Conservation (phyloP, 2,113 vertebrate species). For the Vicugna pacos region DNA sequence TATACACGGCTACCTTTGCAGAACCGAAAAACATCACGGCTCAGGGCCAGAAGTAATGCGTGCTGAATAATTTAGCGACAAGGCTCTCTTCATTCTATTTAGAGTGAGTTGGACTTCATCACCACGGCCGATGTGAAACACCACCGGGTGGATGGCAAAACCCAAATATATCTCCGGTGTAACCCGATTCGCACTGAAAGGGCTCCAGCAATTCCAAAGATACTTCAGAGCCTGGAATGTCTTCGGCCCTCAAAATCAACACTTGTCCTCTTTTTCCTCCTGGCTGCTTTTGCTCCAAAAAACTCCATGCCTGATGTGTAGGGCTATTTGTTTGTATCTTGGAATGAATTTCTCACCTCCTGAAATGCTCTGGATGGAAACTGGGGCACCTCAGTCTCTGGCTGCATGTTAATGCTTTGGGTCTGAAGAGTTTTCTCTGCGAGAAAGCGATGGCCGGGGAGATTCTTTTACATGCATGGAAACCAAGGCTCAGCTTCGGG, state of each 20-base stretch:
- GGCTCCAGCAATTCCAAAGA: not conserved
- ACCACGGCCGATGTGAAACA: slow-evolving; percentile 75
- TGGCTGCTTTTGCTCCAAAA: not conserved
- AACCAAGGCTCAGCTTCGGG: not conserved
- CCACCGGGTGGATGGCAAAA: slow-evolving; percentile 59
- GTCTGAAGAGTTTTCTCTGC: not conserved
- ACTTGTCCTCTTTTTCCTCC: not conserved
- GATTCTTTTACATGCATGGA: not conserved
- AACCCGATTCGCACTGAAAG: slow-evolving; percentile 53
- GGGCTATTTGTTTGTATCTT: not conserved
- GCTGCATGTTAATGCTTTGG: not conserved
- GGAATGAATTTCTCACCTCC: not conserved
- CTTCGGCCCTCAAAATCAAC: not conserved
- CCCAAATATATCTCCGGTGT: slow-evolving; percentile 76
- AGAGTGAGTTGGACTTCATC: slow-evolving; percentile 82
- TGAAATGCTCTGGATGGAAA: not conserved
- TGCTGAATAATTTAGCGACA: slow-evolving; percentile 88
- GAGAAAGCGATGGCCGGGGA: rapidly evolving
- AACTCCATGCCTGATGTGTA: not conserved
- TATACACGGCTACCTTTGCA: slow-evolving; percentile 82
- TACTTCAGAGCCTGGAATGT: not conserved
- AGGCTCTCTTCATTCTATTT: slow-evolving; percentile 85
- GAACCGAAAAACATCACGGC: slow-evolving; percentile 83
- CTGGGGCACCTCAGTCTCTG: not conserved
- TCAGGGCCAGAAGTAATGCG: slow-evolving; percentile 83